These are phyloP conservation scores for Hepsetus odoe DNA, from an alignment of 2,113 vertebrate genomes.

Conservation along the genomic window DNA sequence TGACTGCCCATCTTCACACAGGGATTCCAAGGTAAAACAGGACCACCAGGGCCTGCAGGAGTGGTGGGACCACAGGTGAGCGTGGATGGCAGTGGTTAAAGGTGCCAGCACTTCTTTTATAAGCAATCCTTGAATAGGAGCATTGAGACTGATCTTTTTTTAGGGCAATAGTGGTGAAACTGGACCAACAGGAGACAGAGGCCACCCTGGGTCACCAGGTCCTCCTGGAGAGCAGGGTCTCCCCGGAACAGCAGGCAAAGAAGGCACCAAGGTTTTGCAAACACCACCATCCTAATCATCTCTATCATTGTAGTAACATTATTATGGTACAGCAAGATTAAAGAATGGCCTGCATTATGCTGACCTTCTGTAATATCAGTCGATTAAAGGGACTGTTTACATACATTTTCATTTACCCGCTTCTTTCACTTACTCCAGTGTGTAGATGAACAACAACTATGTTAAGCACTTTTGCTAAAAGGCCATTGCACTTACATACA, in stretches of 20 bases:
- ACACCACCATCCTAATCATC: constrained; percentile 42
- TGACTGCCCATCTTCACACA: constrained; percentile 58
- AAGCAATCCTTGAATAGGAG: not conserved
- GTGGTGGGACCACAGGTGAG: constrained; percentile 91
- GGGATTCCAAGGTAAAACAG: constrained; percentile 85
- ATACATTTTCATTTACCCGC: too few species aligned
- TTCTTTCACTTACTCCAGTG: too few species aligned
- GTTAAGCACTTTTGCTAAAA: too few species aligned
- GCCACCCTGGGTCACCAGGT: constrained; percentile 88
- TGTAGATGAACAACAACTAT: too few species aligned
- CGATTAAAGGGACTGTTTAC: too few species aligned
- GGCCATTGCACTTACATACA: too few species aligned
- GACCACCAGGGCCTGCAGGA: constrained; percentile 83
- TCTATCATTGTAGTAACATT: not conserved
- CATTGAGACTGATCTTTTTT: not conserved
- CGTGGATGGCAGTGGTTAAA: not conserved
- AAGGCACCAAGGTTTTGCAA: constrained; percentile 86
- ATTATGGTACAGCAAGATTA: too few species aligned
- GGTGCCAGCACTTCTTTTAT: not conserved
- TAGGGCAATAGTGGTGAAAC: constrained; percentile 89
- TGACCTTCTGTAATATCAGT: too few species aligned
- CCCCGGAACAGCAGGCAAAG: constrained; percentile 85
- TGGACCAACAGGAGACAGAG: constrained; percentile 86
- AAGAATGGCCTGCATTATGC: too few species aligned
- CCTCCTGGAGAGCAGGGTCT: constrained; percentile 90